Percentiles rank a stretch among this genome's conserved stretches.
phyloP scores from a whole-genome alignment of 2,113 vertebrate species.

The Dromiciops gliroides region DNA sequence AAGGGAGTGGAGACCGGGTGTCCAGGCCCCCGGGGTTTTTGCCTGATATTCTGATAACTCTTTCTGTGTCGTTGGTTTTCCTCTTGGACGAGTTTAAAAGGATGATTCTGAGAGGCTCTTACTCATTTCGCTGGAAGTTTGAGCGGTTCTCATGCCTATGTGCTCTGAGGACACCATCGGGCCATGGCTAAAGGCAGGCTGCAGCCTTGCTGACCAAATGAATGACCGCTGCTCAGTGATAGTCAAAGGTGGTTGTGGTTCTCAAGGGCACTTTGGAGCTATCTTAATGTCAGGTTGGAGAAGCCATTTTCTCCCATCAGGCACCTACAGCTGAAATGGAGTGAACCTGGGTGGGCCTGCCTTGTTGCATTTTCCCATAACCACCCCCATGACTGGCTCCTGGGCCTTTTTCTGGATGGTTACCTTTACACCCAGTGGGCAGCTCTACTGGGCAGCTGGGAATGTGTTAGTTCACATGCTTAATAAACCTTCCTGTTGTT shows the following conservation, averaged over 20 bases:
- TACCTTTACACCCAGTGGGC: neutral
- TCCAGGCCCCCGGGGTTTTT: neutral
- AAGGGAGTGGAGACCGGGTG: neutral
- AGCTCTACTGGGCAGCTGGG: neutral
- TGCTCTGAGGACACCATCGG: too few relatives aligned
- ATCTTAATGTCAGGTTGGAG: neutral
- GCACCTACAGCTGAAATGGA: neutral
- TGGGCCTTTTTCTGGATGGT: neutral
- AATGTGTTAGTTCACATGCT: neutral
- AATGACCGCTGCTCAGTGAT: too few relatives aligned
- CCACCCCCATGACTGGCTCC: neutral
- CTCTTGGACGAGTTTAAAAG: neutral
- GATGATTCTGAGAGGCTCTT: neutral
- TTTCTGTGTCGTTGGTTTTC: neutral
- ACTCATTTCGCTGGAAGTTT: neutral
- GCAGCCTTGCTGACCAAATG: too few relatives aligned
- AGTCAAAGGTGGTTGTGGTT: constrained; percentile 53
- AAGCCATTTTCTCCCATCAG: neutral
- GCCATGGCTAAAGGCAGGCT: too few relatives aligned
- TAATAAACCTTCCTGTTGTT: neutral
- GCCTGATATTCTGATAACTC: neutral
- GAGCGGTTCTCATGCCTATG: too few relatives aligned
- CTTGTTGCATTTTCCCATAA: too few relatives aligned
- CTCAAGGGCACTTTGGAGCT: neutral
- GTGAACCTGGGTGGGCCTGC: neutral